Conservation (phyloP, 1,140 invertebrate species). For the Papilio polyxenes region DNA sequence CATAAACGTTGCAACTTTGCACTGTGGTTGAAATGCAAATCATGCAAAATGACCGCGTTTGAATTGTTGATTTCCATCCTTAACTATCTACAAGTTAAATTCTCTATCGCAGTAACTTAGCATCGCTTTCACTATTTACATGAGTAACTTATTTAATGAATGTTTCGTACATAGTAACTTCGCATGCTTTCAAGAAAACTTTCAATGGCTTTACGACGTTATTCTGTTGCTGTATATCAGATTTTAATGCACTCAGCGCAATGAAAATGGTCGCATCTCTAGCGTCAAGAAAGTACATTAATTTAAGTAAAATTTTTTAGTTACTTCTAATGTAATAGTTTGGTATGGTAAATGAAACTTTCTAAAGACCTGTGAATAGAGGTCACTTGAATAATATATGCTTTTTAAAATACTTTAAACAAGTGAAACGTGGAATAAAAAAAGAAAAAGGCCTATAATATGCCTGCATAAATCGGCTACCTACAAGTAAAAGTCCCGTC, state of each 20-base stretch:
- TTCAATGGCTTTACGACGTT: slow-evolving; percentile 13
- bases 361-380: too few species aligned
- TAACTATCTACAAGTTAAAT: slow-evolving; percentile 47
- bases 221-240: neutral
- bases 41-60: slow-evolving; percentile 44
- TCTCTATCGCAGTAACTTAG: slow-evolving; percentile 34
- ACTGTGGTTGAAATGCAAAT: slow-evolving; percentile 52
- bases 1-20: neutral
- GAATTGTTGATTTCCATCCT: slow-evolving; percentile 21
- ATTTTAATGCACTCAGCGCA: neutral
- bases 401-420: too few species aligned
- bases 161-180: slow-evolving; percentile 4
- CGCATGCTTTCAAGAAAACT: slow-evolving; percentile 2
- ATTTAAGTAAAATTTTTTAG: neutral
- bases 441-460: too few species aligned
- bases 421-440: too few species aligned
- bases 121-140: slow-evolving; percentile 6
- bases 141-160: slow-evolving; percentile 1
- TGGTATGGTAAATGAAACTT: too few species aligned
- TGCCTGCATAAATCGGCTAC: too few species aligned
- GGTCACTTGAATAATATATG: neutral
- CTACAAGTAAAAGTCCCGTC: too few species aligned
- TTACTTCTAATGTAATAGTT: too few species aligned
- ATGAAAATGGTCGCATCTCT: neutral
- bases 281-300: neutral